These are phyloP conservation scores for Teleopsis dalmanni DNA, from an alignment of 1,140 invertebrate species.

Conservation along the genomic window DNA sequence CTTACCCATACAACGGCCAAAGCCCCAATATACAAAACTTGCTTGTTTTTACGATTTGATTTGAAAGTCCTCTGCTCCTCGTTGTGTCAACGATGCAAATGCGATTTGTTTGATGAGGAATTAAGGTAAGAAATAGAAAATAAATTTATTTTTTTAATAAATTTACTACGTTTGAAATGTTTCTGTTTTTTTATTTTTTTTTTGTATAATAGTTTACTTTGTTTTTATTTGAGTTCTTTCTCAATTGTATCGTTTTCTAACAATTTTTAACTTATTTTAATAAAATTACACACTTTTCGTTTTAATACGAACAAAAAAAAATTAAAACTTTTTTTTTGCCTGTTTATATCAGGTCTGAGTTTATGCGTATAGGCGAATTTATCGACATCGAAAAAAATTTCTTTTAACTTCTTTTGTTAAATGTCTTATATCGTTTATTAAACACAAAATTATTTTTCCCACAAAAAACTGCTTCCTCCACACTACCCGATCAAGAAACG, in stretches of 20 bases:
- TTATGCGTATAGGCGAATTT: conserved; percentile 41
- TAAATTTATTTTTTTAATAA: no score
- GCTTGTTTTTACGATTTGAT: conserved; percentile 20
- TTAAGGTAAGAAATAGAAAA: no score
- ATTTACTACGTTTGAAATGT: no score
- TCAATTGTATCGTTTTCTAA: no score
- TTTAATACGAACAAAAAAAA: no score
- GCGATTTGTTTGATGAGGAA: no score
- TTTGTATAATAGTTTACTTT: no score
- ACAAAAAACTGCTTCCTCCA: no score
- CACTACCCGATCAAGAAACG: conserved; percentile 11
- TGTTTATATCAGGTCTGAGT: conserved; percentile 42
- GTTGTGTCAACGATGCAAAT: conserved; percentile 9
- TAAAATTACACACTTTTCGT: no score
- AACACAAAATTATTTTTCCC: not conserved
- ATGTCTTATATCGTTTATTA: not conserved
- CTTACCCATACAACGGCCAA: conserved; percentile 46
- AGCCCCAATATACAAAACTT: conserved; percentile 36
- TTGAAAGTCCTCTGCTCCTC: not conserved
- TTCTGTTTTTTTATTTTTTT: conserved; percentile 12
- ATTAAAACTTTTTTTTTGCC: conserved; percentile 23
- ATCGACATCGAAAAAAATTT: conserved; percentile 42
- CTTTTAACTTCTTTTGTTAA: conserved; percentile 8
- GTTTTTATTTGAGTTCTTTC: no score
- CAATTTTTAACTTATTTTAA: no score